Evolutionary conservation across 1,140 invertebrate genomes (phyloP), one percentile per base, ranked within the genome.

Genomic region (Drosophila mauritiana): DNA sequence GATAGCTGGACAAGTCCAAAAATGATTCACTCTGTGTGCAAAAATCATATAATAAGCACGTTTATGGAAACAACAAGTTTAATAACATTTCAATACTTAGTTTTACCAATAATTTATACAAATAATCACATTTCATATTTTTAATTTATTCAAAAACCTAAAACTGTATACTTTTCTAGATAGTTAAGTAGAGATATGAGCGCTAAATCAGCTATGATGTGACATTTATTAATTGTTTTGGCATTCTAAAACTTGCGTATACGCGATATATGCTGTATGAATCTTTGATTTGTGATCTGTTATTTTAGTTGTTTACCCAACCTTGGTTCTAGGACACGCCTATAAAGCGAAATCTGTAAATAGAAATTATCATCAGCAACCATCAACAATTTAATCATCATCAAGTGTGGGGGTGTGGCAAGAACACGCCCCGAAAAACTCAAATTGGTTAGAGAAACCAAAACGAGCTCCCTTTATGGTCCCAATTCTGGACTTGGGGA

Each of bases 341-440:
- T 89, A 80, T 74, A 64, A 79, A 82, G 72, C 62, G 70, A 79
- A 79, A 86, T 86, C 83, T 86, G 83, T 81, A 86, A 86, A 86
- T 89, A 86, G 83, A 86, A 89, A 89, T 84, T 65, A 80, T 78
- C 68, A 83, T 85, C 85, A 86, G 81, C 79, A 63, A 54, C 37
- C 45, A 76, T 77, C 73, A 77, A 36, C 45, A 75, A 76, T 55
- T 56, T 69, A 76, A 70, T 82, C 69, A 86, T 83, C 58, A 64
- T 63, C 45, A 75, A 72, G 62, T 56, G 34, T 59, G 59, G 70
- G 54, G 84, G 82, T 79, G 83, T 78, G 83, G 56, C 68, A 57
- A 45, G 31, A 53, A 61, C 61, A 65, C 55, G 42, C 69, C 76
- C 55, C 22, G 37, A 39, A 58, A 58, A 53, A 62, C 20, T 34